These are phyloP conservation scores for Drosophila azteca DNA, from an alignment of 1,140 invertebrate species.

Conservation along the genomic window DNA sequence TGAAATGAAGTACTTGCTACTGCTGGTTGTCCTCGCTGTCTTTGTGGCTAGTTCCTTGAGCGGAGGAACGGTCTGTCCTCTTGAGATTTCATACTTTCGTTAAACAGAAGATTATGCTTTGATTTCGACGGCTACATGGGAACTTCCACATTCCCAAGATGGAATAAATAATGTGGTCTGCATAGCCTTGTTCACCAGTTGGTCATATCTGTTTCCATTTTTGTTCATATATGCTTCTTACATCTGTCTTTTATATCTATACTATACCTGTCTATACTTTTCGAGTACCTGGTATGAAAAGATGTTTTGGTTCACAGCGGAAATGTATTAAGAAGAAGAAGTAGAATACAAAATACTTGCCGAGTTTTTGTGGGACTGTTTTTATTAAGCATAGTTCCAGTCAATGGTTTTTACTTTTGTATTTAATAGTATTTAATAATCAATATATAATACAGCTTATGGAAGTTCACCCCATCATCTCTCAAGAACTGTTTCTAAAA, in stretches of 20 bases:
- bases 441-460: slow-evolving; percentile 42
- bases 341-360: too few relatives aligned
- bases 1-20: slow-evolving; percentile 36
- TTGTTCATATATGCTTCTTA: too few relatives aligned
- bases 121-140: slow-evolving; percentile 28
- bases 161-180: slow-evolving; percentile 25
- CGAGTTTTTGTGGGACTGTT: too few relatives aligned
- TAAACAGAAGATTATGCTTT: background rate
- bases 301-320: too few relatives aligned
- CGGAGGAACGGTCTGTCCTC: slow-evolving; percentile 28
- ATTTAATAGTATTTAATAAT: slow-evolving; percentile 38
- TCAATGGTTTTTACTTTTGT: slow-evolving; percentile 23
- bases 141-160: slow-evolving; percentile 8
- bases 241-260: too few relatives aligned
- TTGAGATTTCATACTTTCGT: background rate
- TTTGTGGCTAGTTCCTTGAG: slow-evolving; percentile 8
- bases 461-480: background rate
- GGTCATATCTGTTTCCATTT: slow-evolving; percentile 26
- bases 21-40: slow-evolving; percentile 22
- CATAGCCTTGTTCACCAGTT: slow-evolving; percentile 35
- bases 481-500: slow-evolving; percentile 3
- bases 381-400: background rate
- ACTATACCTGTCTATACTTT: too few relatives aligned
- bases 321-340: too few relatives aligned
- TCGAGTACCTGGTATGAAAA: too few relatives aligned